Evolutionary conservation across 2,113 vertebrate genomes (phyloP).

Genomic region (Notechis scutatus): DNA sequence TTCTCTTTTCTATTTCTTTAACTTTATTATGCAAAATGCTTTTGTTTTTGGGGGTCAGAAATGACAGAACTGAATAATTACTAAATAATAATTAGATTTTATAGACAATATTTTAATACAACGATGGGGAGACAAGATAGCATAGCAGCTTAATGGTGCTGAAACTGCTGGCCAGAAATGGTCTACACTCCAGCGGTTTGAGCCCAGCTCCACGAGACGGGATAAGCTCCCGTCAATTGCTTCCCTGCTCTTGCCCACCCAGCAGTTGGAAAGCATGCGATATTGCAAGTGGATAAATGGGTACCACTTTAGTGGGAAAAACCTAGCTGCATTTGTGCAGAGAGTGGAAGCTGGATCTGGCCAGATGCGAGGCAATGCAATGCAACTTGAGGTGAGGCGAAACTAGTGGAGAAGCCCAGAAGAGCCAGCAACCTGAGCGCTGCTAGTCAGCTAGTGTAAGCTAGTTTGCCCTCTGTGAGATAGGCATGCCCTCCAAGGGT

Average conservation of each 20-base stretch:
- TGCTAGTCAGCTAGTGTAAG: neutral
- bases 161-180: neutral
- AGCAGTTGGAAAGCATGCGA: neutral
- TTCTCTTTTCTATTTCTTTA: neutral
- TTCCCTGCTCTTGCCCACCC: neutral
- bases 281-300: neutral
- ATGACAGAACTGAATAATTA: neutral
- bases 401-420: neutral
- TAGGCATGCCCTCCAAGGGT: neutral
- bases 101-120: neutral
- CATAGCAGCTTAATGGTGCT: neutral
- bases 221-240: neutral
- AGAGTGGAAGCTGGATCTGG: neutral
- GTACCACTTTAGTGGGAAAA: neutral
- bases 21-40: neutral
- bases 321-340: neutral
- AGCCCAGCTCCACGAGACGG: neutral
- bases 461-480: neutral
- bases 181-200: neutral
- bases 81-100: neutral
- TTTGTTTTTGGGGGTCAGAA: neutral
- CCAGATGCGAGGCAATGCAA: neutral
- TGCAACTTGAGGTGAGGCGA: accelerated
- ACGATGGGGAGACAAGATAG: neutral
- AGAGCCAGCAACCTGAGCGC: neutral